Evolutionary conservation across 2,113 vertebrate genomes (phyloP).

Genomic region (Platanista minor): DNA sequence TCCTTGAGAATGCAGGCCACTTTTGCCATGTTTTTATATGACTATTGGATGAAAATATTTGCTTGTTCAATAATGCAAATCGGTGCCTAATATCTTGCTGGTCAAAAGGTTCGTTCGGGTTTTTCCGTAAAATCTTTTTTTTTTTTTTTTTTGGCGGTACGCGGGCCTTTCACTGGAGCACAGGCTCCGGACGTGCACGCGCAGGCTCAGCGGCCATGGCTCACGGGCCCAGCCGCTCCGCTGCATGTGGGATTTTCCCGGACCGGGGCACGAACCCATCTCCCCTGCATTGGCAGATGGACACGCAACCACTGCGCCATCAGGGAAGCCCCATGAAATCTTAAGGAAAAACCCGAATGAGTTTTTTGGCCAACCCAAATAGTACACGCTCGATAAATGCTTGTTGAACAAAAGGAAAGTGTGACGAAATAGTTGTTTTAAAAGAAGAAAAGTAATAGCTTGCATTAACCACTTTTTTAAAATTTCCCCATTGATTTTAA

Average conservation of each 20-base stretch:
- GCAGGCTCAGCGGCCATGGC: too few species aligned
- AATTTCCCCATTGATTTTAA: conserved; percentile 22
- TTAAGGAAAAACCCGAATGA: background rate
- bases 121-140: too few species aligned
- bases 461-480: background rate
- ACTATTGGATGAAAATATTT: background rate
- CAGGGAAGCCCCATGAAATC: too few species aligned
- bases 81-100: background rate
- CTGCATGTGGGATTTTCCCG: too few species aligned
- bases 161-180: too few species aligned
- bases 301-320: too few species aligned
- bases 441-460: background rate
- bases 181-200: too few species aligned
- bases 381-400: background rate
- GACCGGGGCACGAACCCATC: too few species aligned
- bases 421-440: background rate
- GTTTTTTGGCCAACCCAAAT: background rate
- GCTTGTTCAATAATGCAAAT: background rate
- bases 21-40: background rate
- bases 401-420: background rate
- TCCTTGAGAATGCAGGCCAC: background rate
- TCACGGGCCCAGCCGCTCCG: too few species aligned
- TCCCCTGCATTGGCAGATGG: too few species aligned
- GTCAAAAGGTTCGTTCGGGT: background rate
- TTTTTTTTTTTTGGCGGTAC: too few species aligned